These are phyloP conservation scores for Lepidurus couesii DNA, from an alignment of 1,140 invertebrate species.

Conservation along the genomic window DNA sequence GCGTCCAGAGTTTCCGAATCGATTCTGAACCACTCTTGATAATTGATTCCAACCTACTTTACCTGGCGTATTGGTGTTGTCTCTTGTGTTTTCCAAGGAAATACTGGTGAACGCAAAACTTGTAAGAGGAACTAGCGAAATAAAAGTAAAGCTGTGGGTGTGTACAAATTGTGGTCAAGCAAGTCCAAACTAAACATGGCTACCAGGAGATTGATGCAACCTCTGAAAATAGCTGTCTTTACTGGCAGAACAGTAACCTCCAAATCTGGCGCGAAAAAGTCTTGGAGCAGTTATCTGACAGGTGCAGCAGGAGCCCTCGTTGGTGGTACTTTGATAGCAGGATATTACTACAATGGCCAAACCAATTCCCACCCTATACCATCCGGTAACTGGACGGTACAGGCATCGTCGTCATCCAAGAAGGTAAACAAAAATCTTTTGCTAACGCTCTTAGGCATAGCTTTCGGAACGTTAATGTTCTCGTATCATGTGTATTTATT, in stretches of 20 bases:
- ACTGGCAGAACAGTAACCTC: neutral
- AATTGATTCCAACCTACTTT: too few relatives aligned
- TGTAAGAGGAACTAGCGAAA: neutral
- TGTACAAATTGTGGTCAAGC: neutral
- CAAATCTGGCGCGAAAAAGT: neutral
- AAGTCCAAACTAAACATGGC: neutral
- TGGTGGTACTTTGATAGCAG: constrained; percentile 15
- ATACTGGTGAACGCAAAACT: neutral
- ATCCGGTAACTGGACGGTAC: neutral
- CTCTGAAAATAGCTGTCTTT: constrained; percentile 1
- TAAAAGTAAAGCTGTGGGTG: neutral
- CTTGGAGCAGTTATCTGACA: neutral
- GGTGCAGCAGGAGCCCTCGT: constrained; percentile 1
- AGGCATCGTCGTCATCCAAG: neutral
- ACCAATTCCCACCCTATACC: neutral
- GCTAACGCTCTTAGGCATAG: neutral
- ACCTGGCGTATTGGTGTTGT: neutral
- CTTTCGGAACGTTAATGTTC: too few relatives aligned
- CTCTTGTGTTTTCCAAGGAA: neutral
- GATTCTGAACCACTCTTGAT: too few relatives aligned
- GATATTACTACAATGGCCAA: neutral
- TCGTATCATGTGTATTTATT: too few relatives aligned
- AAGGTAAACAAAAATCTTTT: neutral
- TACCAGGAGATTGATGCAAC: constrained; percentile 1
- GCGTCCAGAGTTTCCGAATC: too few relatives aligned